Conservation (phyloP, 1,140 invertebrate species). For the Polypedilum vanderplanki region DNA sequence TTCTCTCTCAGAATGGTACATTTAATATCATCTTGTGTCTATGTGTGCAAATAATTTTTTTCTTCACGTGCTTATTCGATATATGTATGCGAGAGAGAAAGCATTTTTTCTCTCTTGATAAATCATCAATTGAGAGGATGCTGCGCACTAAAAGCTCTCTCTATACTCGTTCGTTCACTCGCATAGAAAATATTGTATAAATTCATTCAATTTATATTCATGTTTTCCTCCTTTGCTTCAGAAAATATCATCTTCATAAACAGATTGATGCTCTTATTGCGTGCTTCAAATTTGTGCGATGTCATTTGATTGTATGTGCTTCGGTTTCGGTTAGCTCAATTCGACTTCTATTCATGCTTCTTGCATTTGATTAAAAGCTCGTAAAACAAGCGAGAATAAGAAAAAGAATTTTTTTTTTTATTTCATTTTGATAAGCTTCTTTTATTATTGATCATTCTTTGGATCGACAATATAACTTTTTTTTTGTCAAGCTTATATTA, state of each 20-base stretch:
- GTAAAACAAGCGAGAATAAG: too few species aligned
- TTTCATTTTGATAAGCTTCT: too few species aligned
- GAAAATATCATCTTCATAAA: conserved; percentile 14
- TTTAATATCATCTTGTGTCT: too few species aligned
- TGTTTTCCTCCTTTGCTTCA: neutral
- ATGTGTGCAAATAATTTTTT: neutral
- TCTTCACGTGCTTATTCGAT: neutral
- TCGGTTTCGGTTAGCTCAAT: too few species aligned
- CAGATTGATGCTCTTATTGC: conserved; percentile 17
- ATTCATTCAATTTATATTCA: neutral
- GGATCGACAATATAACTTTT: too few species aligned
- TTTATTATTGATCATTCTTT: too few species aligned
- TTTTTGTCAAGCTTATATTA: too few species aligned
- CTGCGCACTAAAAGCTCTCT: neutral
- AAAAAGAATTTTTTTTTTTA: too few species aligned
- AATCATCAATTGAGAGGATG: neutral
- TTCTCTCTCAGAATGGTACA: too few species aligned
- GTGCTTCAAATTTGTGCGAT: conserved; percentile 16
- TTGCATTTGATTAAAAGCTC: too few species aligned
- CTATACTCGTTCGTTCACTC: neutral
- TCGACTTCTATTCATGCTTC: too few species aligned
- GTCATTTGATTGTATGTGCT: neutral
- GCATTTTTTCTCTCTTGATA: too few species aligned
- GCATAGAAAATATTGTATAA: neutral
- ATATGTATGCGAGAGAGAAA: neutral